Conservation (phyloP, 64 coral and sea anemone species). For the Montipora sp. region DNA sequence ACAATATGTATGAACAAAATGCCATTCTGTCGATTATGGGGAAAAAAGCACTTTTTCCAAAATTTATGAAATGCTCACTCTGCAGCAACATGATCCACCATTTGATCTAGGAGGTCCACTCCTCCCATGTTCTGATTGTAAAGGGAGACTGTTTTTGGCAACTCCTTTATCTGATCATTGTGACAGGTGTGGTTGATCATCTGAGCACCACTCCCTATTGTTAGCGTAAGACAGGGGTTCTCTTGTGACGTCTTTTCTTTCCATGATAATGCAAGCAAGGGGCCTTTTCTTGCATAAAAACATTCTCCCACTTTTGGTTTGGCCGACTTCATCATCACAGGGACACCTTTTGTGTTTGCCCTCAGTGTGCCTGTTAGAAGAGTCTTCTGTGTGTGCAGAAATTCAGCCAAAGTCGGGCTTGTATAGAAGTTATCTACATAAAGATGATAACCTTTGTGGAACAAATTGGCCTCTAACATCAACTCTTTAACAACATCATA, state of each 20-base stretch:
- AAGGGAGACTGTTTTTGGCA: constrained; percentile 24
- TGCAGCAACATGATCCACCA: constrained; percentile 55
- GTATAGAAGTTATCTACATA: constrained; percentile 63
- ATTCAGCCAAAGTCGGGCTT: constrained; percentile 21
- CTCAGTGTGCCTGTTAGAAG: constrained; percentile 20
- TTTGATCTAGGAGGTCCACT: constrained; percentile 57
- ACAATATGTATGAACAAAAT: constrained; percentile 52
- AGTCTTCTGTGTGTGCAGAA: constrained; percentile 11
- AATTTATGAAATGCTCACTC: constrained; percentile 55
- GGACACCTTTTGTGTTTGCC: constrained; percentile 51
- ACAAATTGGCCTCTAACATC: not conserved
- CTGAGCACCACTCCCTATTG: constrained; percentile 30
- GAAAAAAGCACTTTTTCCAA: constrained; percentile 60
- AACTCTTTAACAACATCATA: constrained; percentile 39
- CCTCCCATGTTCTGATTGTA: constrained; percentile 58
- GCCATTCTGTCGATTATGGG: constrained; percentile 44
- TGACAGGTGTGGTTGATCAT: constrained; percentile 44
- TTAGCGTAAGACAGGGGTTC: constrained; percentile 58
- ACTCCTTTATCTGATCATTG: constrained; percentile 32
- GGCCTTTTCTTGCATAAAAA: constrained; percentile 46
- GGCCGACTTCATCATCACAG: constrained; percentile 34
- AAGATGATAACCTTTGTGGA: constrained; percentile 58
- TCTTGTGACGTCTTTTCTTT: constrained; percentile 53
- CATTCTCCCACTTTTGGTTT: constrained; percentile 54
- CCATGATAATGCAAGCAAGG: constrained; percentile 34